Percentiles rank a stretch among this genome's conserved stretches.
phyloP scores from a whole-genome alignment of 35 echinoderm and acorn worm species.

The Ophiothrix spiculata region DNA sequence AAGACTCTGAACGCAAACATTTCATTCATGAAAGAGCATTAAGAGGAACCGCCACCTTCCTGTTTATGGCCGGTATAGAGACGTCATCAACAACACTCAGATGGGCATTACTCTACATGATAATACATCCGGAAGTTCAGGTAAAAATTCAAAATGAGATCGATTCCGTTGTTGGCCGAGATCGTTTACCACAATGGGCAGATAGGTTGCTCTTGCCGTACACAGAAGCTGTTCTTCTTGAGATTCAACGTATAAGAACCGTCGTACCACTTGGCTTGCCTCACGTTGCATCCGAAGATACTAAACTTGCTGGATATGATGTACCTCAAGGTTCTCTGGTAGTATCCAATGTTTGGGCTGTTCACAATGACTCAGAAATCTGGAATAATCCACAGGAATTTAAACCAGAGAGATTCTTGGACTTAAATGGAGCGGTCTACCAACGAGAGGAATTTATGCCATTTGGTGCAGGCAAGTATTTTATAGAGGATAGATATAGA shows the following conservation, averaged over 20 bases:
- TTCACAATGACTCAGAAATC: constrained; percentile 3
- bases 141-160: constrained; percentile 54
- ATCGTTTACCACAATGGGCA: constrained; percentile 14
- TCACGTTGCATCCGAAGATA: constrained; percentile 13
- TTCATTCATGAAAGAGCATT: constrained; percentile 6
- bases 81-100: constrained; percentile 42
- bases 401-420: constrained; percentile 30
- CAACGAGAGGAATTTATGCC: constrained; percentile 23
- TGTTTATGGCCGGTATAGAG: constrained; percentile 65
- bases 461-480: constrained; percentile 26
- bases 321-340: constrained; percentile 11
- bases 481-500: too few relatives aligned
- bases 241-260: constrained; percentile 56
- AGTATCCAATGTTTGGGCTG: constrained; percentile 19
- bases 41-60: neutral
- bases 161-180: constrained; percentile 41
- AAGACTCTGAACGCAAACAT: neutral
- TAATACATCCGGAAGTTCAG: constrained; percentile 46
- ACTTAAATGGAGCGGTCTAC: neutral
- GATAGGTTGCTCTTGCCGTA: constrained; percentile 40
- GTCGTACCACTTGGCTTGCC: constrained; percentile 58
- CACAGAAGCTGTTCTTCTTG: constrained; percentile 35
- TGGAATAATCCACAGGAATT: constrained; percentile 22
- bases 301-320: constrained; percentile 1
- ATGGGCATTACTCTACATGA: constrained; percentile 66